phyloP scores from a whole-genome alignment of 1,140 invertebrate species.

The Heliconius hewitsoni region DNA sequence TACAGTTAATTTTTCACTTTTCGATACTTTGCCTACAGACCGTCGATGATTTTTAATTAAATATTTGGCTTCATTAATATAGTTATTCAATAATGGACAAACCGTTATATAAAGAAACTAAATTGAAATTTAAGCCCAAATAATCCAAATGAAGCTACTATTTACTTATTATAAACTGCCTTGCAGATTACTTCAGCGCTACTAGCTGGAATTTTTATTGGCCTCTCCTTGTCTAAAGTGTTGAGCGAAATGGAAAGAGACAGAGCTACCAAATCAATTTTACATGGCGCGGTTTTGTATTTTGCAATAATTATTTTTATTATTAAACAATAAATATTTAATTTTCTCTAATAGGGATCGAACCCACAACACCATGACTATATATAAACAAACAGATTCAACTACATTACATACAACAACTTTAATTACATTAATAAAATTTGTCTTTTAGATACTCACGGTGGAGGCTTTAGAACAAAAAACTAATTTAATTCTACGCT shows the following conservation, averaged over 20 bases:
- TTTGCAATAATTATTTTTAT: slow-evolving; percentile 4
- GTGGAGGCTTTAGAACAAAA: slow-evolving; percentile 52
- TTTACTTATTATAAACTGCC: neutral
- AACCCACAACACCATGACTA: no score
- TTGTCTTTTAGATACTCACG: slow-evolving; percentile 46
- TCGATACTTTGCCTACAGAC: no score
- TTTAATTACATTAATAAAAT: no score
- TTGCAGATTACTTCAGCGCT: slow-evolving; percentile 54
- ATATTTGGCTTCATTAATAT: no score
- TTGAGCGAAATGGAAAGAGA: slow-evolving; percentile 46
- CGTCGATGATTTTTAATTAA: no score
- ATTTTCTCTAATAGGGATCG: no score
- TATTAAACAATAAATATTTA: neutral
- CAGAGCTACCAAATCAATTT: slow-evolving; percentile 38
- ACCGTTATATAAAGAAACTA: no score
- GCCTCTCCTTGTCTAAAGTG: slow-evolving; percentile 49
- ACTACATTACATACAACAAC: no score
- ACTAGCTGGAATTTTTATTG: slow-evolving; percentile 55
- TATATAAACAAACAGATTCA: no score
- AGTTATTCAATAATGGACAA: no score
- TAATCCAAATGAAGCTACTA: neutral
- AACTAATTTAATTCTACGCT: slow-evolving; percentile 54
- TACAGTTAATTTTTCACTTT: no score
- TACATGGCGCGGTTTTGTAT: slow-evolving; percentile 50
- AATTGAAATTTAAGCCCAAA: no score